phyloP scores from a whole-genome alignment of 2,113 vertebrate genomes.

The Rhinopomastus cyanomelas region DNA sequence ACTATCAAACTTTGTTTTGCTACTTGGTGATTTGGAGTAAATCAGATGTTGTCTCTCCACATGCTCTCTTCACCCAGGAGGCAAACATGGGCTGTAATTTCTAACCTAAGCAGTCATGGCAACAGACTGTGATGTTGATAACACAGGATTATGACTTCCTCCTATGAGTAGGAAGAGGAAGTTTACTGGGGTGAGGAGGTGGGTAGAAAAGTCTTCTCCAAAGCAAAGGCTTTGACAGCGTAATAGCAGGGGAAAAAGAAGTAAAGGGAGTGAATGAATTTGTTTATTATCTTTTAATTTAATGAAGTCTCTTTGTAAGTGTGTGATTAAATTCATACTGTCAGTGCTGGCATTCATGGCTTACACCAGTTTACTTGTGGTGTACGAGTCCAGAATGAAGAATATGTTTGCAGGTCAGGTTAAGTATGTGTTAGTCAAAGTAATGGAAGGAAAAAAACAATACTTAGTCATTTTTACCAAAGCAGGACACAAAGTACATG shows the following conservation, averaged over 20 bases:
- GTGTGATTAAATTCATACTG: constrained; percentile 8
- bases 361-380: background rate
- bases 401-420: background rate
- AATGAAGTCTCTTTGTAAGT: background rate
- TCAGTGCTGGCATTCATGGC: background rate
- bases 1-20: constrained; percentile 10
- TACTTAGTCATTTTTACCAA: background rate
- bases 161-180: constrained; percentile 23
- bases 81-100: constrained; percentile 49
- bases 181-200: constrained; percentile 38
- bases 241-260: constrained; percentile 17
- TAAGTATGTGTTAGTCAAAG: background rate
- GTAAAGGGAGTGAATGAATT: background rate
- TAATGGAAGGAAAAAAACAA: background rate
- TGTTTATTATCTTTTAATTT: background rate
- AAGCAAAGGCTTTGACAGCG: background rate
- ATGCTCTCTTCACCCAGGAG: constrained; percentile 2
- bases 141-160: constrained; percentile 33
- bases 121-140: constrained; percentile 38
- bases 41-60: constrained; percentile 12
- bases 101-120: constrained; percentile 34
- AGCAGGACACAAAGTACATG: background rate
- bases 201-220: constrained; percentile 27
- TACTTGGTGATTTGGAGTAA: constrained; percentile 4
- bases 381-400: background rate